Conservation (phyloP, 1,140 invertebrate species). For the Tenebrio molitor region DNA sequence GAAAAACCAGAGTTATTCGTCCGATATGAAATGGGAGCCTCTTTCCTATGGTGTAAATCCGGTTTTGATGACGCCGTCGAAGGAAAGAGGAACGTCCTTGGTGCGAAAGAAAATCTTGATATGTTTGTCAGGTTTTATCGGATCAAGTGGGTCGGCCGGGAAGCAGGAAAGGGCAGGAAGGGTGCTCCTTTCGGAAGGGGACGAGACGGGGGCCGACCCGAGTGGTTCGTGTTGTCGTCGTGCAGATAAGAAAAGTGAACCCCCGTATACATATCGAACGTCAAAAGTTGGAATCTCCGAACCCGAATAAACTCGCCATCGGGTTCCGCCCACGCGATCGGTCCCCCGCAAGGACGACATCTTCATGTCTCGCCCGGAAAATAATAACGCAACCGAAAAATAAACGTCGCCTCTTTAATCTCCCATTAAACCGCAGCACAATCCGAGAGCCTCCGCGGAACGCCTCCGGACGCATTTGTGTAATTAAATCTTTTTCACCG, state of each 20-base stretch:
- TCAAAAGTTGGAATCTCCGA: neutral
- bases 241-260: conserved; percentile 7
- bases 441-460: neutral
- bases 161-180: conserved; percentile 1
- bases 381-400: neutral
- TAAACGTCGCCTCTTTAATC: neutral
- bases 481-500: conserved; percentile 11
- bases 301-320: no score
- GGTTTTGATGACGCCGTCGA: conserved; percentile 49
- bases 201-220: neutral
- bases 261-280: neutral
- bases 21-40: neutral
- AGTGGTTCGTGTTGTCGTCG: conserved; percentile 6
- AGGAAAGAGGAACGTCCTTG: conserved; percentile 43
- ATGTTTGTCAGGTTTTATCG: conserved; percentile 60
- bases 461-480: neutral
- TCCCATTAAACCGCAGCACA: neutral
- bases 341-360: neutral
- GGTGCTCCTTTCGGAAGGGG: conserved; percentile 3
- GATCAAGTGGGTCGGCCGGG: conserved; percentile 55
- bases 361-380: neutral
- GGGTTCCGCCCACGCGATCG: neutral
- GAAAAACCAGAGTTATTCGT: no score
- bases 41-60: conserved; percentile 46
- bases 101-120: conserved; percentile 54